A percentile compares a stretch with the other conserved stretches of the same genome.
Evolutionary conservation across 1,140 invertebrate species (phyloP).

Genomic region (Pemphigus obesinymphae): DNA sequence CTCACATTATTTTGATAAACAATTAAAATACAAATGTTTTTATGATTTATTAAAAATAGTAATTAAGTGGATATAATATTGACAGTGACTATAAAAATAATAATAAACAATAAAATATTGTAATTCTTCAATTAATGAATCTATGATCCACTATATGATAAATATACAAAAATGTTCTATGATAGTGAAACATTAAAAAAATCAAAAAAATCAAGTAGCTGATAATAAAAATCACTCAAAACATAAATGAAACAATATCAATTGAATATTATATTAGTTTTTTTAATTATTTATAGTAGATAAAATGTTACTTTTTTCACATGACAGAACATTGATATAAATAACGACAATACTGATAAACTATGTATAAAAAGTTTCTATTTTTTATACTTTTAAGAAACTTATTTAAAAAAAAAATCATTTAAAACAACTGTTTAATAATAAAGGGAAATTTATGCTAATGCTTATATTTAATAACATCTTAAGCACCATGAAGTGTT

Average conservation of each 20-base stretch:
- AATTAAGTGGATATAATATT: not conserved
- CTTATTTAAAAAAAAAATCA: not conserved
- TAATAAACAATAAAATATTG: too few species aligned
- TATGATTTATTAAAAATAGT: constrained; percentile 3
- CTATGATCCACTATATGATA: too few species aligned
- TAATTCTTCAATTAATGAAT: not conserved
- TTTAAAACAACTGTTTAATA: too few species aligned
- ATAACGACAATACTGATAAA: constrained; percentile 13
- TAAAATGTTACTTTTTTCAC: too few species aligned
- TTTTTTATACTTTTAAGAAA: not conserved
- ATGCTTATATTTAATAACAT: not conserved
- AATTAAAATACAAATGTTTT: not conserved
- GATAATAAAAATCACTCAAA: too few species aligned
- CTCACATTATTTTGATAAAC: constrained; percentile 1
- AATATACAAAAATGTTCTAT: too few species aligned
- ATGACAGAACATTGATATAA: not conserved
- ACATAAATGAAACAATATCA: too few species aligned
- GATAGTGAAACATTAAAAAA: too few species aligned
- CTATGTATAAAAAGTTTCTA: not conserved
- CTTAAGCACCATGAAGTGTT: constrained; percentile 19
- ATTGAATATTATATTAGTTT: not conserved
- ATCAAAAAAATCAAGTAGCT: too few species aligned
- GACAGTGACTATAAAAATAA: constrained; percentile 1
- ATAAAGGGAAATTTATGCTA: not conserved
- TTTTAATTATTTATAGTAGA: too few species aligned